Percentiles rank a stretch among this genome's conserved stretches.
Conservation (phyloP, 2,888 invertebrate species). For the Eremobia ochroleuca region DNA sequence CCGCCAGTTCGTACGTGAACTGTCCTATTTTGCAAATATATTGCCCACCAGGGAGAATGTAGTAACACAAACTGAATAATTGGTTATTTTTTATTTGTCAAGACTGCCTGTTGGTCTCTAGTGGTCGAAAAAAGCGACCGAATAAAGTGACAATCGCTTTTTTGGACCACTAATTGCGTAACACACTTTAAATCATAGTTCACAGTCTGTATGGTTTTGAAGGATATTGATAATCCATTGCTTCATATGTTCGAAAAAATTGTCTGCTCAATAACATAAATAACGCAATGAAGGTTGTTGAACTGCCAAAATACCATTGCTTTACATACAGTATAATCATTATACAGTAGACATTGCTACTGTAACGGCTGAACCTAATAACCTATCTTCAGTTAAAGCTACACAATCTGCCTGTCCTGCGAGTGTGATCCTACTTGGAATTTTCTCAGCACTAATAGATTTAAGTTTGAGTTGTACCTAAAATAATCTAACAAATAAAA, state of each 20-base stretch:
- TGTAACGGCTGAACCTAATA: no score
- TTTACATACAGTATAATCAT: no score
- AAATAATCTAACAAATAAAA: neutral
- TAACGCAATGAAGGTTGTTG: neutral
- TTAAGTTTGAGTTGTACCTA: neutral
- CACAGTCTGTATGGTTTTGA: neutral
- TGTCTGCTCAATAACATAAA: neutral
- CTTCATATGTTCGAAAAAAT: neutral
- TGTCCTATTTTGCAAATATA: slow-evolving; percentile 47
- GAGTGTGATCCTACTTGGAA: no score
- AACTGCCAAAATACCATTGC: neutral
- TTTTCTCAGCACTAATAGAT: neutral
- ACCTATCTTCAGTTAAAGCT: no score
- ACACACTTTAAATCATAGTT: neutral
- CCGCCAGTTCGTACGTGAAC: slow-evolving; percentile 25
- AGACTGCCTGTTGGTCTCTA: no score
- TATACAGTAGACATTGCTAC: no score
- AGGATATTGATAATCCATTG: neutral
- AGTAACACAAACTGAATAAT: slow-evolving; percentile 21
- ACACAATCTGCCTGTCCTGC: no score
- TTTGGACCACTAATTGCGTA: no score
- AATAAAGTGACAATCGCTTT: no score
- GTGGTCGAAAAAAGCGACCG: no score
- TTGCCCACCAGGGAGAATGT: slow-evolving; percentile 43
- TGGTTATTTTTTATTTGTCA: slow-evolving; percentile 17